These are phyloP conservation scores for Zeuzera pyrina DNA, from an alignment of 2,888 invertebrate genomes.

Conservation along the genomic window DNA sequence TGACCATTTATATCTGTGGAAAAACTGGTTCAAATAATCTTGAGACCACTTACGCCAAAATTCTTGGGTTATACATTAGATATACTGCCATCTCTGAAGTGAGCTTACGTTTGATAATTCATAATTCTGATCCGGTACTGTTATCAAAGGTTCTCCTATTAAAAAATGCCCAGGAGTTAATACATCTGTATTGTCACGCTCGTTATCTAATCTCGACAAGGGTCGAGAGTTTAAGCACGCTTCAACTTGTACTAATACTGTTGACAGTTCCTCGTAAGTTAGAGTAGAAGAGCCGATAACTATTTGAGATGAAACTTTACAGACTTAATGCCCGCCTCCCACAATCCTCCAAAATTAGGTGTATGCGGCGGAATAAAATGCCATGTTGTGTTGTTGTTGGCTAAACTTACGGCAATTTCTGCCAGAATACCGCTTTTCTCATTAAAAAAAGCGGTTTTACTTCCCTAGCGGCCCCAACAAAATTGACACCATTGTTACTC, in stretches of 20 bases:
- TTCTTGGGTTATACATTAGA: conserved; percentile 14
- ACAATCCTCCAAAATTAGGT: conserved; percentile 13
- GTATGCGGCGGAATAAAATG: conserved; percentile 11
- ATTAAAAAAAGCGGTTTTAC: conserved; percentile 3
- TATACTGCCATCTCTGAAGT: conserved; percentile 14
- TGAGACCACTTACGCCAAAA: conserved; percentile 17
- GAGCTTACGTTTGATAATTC: conserved; percentile 8
- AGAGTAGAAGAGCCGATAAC: conserved; percentile 7
- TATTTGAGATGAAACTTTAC: conserved; percentile 10
- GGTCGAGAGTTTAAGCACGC: conserved; percentile 9
- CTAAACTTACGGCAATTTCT: no score
- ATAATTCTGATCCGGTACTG: conserved; percentile 10
- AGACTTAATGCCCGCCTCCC: conserved; percentile 10
- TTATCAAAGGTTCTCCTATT: conserved; percentile 14
- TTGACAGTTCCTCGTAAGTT: no score
- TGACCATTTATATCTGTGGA: conserved; percentile 15
- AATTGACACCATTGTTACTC: conserved; percentile 20
- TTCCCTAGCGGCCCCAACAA: conserved; percentile 13
- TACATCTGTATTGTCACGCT: conserved; percentile 10
- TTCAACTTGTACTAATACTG: conserved; percentile 7
- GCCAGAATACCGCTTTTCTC: no score
- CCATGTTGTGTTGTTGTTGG: conserved; percentile 9
- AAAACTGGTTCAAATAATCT: conserved; percentile 13
- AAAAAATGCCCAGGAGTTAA: conserved; percentile 18
- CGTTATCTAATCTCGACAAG: background rate